Evolutionary conservation across 2,888 invertebrate species (phyloP).

Genomic region (Calameuta idolon): DNA sequence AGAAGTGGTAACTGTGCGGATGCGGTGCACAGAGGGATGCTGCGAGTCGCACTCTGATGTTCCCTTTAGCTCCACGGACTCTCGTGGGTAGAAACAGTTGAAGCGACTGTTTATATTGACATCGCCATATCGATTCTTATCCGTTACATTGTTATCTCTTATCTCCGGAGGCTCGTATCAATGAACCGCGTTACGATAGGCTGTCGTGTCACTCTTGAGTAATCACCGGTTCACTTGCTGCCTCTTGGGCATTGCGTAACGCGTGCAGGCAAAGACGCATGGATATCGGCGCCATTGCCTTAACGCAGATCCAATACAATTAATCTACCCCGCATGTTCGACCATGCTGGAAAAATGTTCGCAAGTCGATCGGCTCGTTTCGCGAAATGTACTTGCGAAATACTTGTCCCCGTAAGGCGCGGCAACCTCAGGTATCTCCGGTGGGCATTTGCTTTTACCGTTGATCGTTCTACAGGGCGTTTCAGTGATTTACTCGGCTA

Average conservation of each 20-base stretch:
- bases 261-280: background rate
- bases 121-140: background rate
- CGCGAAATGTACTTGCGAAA: background rate
- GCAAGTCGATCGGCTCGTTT: background rate
- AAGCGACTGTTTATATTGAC: background rate
- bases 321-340: background rate
- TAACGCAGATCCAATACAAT: background rate
- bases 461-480: background rate
- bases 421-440: background rate
- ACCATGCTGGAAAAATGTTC: background rate
- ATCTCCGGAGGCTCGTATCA: background rate
- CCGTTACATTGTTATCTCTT: background rate
- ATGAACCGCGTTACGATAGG: background rate
- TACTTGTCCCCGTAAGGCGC: too few relatives aligned
- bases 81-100: background rate
- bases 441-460: background rate
- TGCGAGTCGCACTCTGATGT: background rate
- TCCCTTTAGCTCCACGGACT: accelerated
- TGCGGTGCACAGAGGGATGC: background rate
- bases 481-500: background rate
- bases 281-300: background rate
- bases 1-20: background rate
- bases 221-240: background rate
- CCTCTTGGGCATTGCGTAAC: background rate
- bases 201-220: background rate